Percentiles rank a stretch among this genome's conserved stretches.
Evolutionary conservation across 2,113 vertebrate species (phyloP).

Genomic region (Alouatta palliata): DNA sequence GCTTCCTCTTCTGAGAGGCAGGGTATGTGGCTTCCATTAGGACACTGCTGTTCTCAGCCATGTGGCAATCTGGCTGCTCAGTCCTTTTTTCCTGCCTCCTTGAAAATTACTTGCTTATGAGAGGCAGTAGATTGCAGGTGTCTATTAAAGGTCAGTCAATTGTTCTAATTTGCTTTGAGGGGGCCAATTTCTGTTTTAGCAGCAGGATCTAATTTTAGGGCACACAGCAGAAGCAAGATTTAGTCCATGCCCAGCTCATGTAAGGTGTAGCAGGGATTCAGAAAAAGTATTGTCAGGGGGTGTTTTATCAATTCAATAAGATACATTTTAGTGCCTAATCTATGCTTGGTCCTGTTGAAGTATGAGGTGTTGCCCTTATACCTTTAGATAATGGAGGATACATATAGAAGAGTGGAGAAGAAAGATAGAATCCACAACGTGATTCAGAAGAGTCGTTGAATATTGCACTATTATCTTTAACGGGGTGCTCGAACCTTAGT

Average conservation of each 20-base stretch:
- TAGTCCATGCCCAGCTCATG: neutral
- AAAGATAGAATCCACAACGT: neutral
- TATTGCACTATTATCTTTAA: neutral
- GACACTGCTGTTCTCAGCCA: neutral
- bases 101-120: constrained; percentile 37
- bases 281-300: neutral
- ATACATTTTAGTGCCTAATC: neutral
- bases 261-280: neutral
- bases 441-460: neutral
- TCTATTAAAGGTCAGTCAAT: neutral
- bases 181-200: neutral
- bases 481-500: neutral
- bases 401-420: neutral
- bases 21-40: neutral
- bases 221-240: neutral
- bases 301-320: neutral
- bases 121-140: neutral
- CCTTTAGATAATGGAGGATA: neutral
- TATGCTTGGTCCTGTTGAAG: neutral
- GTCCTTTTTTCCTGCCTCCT: neutral
- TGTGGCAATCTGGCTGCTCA: neutral
- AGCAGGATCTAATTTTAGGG: constrained; percentile 37
- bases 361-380: neutral
- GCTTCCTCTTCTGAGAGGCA: neutral
- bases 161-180: constrained; percentile 18